phyloP scores from a whole-genome alignment of 2,113 vertebrate genomes.

The Chaetura pelagica region DNA sequence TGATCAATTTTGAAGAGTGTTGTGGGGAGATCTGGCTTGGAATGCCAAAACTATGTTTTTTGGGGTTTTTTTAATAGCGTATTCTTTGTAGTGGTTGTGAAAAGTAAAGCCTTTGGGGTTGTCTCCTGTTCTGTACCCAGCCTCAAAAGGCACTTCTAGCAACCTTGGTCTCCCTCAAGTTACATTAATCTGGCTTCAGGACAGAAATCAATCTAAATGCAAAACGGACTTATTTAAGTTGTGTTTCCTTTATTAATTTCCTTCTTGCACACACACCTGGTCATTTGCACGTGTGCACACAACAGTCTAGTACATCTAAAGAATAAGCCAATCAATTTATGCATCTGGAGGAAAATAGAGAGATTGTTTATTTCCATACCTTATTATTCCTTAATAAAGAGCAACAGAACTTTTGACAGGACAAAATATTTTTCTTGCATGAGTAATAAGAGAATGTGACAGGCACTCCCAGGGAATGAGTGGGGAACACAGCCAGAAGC shows the following conservation, averaged over 20 bases:
- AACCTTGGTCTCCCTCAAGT: background rate
- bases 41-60: background rate
- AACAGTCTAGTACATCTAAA: background rate
- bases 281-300: background rate
- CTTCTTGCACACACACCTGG: background rate
- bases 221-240: background rate
- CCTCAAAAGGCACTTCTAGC: background rate
- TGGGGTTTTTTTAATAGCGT: background rate
- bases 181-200: background rate
- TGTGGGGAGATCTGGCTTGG: background rate
- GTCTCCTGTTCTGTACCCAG: background rate
- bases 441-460: slow-evolving; percentile 7
- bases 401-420: slow-evolving; percentile 38
- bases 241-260: background rate
- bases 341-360: background rate
- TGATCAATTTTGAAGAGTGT: background rate
- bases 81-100: background rate
- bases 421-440: background rate
- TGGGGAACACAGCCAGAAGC: background rate
- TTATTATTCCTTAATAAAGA: slow-evolving; percentile 54
- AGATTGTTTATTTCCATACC: slow-evolving; percentile 32
- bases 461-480: background rate
- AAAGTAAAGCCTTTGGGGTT: background rate
- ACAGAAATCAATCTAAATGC: slow-evolving; percentile 15
- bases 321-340: background rate